These are phyloP conservation scores for Ectropis grisescens DNA, from an alignment of 1,140 invertebrate genomes.

Conservation along the genomic window DNA sequence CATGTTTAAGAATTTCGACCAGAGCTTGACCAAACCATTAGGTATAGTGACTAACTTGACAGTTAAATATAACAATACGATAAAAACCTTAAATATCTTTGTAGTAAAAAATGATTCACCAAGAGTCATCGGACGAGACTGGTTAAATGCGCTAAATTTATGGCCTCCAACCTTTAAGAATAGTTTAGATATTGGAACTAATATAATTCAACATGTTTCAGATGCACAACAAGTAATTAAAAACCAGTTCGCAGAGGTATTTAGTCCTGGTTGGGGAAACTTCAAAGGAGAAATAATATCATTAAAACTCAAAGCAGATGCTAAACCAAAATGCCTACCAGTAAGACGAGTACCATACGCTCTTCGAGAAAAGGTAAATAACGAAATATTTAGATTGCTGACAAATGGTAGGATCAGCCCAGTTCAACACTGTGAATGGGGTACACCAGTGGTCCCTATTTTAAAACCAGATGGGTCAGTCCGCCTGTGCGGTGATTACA, in stretches of 20 bases:
- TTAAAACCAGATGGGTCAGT: background rate
- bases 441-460: background rate
- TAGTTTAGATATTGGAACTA: too few species aligned
- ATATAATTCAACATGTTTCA: too few species aligned
- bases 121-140: background rate
- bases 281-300: background rate
- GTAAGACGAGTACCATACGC: background rate
- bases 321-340: background rate
- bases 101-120: background rate
- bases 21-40: background rate
- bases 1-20: background rate
- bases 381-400: background rate
- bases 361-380: background rate
- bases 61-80: background rate
- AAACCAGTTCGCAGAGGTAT: background rate
- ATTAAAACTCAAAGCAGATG: background rate
- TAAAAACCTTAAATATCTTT: background rate
- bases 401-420: background rate
- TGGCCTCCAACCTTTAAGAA: background rate
- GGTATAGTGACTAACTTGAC: background rate
- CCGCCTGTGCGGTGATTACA: background rate
- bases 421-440: background rate
- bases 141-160: background rate
- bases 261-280: background rate
- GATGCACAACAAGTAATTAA: background rate